Evolutionary conservation across 1,140 invertebrate genomes (phyloP), one percentile per base, ranked within the genome.

Genomic region (Hesperophylax magnus): DNA sequence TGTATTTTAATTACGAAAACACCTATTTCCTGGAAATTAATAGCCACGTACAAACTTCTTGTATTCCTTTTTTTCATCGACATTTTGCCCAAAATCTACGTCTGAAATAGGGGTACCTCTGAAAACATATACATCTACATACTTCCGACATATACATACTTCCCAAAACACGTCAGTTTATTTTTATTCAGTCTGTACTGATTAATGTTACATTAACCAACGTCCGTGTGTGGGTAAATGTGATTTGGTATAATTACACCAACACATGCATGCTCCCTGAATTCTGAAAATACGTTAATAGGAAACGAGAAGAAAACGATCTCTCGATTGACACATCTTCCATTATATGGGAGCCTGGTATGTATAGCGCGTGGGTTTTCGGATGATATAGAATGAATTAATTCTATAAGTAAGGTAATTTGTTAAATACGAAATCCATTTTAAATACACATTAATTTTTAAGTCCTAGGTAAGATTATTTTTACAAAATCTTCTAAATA

Each of bases 221-320:
- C 17, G 27, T 60, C 18, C 56, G 18, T 27, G 61, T 65, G 61
- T 65, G 61, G 61, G 61, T 65, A 27, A 65, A 17, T 3, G 15
- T 65, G 5, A 65, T 65, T 27, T 27, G 27, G 22, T 65, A 65
- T 34, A 65, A 65, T 65, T 65, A 65, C 61, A 65, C 24, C 61
- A 20, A 65, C 17, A 65, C 61, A 65, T 9, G 15, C 24, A 65
- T 24, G 22, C 3, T 20, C 34, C 20, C 11, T 15, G 27, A 65
- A 27, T 65, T 65, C 61, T 24, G 61, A 65, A 65, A 63, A 27
- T 9, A 65, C 22, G 61, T 31, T 65, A 65, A 31, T 65, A 65
- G 17, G 24, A 34, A 31, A 24, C 61, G 61, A 65, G 61, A 65
- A 24, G 34, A 65, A 27, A 65, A 65, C 17, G 61, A 65, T 27